Evolutionary conservation across 2,113 vertebrate genomes (phyloP), one percentile per base, ranked within the genome.

Genomic region (Apaloderma vittatum): DNA sequence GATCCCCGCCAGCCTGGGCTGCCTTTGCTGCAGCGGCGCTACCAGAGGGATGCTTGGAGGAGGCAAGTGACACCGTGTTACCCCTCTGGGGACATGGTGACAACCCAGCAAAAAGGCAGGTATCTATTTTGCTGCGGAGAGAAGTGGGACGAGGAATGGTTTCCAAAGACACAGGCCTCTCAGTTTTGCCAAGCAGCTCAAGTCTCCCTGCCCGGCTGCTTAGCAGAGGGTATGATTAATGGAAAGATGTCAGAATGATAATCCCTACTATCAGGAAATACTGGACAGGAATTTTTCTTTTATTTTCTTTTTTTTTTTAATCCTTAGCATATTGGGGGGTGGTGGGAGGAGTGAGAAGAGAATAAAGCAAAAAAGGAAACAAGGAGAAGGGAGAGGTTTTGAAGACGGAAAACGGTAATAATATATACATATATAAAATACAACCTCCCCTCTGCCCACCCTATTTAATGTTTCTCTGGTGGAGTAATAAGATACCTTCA

Each of bases 221-320:
- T 89, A 97, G 97, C 82, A 97, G 93, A 96, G 93, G 89, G 24
- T 85, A 90, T 99, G 99, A 99, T 99, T 99, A 98, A 99, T 99
- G 99, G 98, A 99, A 98, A 99, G 97, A 97, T 98, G 98, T 98
- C 98, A 98, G 90, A 96, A 97, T 96, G 96, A 98, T 98, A 98
- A 98, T 98, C 98, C 98, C 98, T 97, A 97, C 97, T 96, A 98
- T 98, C 98, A 97, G 96, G 97, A 97, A 98, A 97, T 75, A 98
- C 97, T 94, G 97, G 96, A 97, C 92, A 95, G 93, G 95, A 71
- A 32, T 78, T 79, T 80, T 40, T 40, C 40, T 40, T 40, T 40
- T 40, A 43, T 66, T 61, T 63, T 79, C 83, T 82, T 61, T 63
- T 79, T 86, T 84, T 86, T 80, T 73, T 37, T 59, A 40, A 40